Percentiles rank a stretch among this genome's conserved stretches.
phyloP scores from a whole-genome alignment of 1,140 invertebrate genomes.

The Trigoniulus corallinus region DNA sequence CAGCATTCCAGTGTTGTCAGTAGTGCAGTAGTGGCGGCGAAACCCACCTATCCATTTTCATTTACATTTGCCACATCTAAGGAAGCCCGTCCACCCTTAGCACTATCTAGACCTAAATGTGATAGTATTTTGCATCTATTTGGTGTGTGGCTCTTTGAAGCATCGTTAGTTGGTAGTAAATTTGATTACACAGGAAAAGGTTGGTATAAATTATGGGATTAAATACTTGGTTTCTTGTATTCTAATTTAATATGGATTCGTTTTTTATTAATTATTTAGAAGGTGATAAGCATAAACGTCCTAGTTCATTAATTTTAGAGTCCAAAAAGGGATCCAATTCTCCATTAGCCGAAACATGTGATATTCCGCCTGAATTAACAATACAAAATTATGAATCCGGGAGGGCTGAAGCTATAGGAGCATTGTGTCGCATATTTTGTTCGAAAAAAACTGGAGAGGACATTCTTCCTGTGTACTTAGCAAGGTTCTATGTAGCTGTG shows the following conservation, averaged over 20 bases:
- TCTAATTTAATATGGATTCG: neutral
- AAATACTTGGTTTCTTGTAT: too few species aligned
- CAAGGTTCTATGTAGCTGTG: conserved; percentile 82
- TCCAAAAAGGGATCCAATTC: conserved; percentile 8
- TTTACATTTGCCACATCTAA: too few species aligned
- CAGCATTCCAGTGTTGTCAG: too few species aligned
- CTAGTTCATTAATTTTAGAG: conserved; percentile 9
- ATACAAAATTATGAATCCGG: conserved; percentile 44
- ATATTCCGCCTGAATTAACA: conserved; percentile 15
- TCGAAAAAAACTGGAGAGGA: conserved; percentile 91
- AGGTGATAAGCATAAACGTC: conserved; percentile 1
- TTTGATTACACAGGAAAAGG: conserved; percentile 6
- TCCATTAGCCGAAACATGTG: conserved; percentile 1
- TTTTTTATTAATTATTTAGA: neutral
- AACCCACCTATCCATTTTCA: neutral
- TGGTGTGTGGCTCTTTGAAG: conserved; percentile 93
- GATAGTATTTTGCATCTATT: conserved; percentile 90
- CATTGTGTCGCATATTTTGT: conserved; percentile 87
- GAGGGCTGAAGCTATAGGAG: conserved; percentile 83
- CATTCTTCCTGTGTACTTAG: conserved; percentile 83
- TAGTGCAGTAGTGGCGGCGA: neutral
- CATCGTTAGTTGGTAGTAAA: conserved; percentile 64
- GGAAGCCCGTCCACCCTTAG: conserved; percentile 20
- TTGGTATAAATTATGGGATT: neutral
- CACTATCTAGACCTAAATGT: conserved; percentile 53